Conservation (phyloP, 2,113 vertebrate species). For the Urocitellus parryii region DNA sequence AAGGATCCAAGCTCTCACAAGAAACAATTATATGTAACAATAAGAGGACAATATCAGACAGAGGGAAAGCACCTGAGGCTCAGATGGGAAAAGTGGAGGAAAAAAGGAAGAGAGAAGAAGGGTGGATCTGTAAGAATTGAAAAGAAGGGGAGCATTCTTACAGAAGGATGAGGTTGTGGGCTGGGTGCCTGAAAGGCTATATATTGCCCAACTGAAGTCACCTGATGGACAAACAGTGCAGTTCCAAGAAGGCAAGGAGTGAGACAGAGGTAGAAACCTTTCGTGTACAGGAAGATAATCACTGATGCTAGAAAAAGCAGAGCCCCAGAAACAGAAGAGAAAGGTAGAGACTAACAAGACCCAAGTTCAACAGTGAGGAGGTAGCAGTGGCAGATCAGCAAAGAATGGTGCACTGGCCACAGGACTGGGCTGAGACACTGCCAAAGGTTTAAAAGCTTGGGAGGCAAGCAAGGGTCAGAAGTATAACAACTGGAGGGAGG, state of each 20-base stretch:
- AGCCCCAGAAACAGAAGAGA: background rate
- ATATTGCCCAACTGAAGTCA: rapidly evolving
- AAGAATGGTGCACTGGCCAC: background rate
- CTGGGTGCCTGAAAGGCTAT: background rate
- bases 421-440: background rate
- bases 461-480: background rate
- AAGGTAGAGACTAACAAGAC: background rate
- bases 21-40: background rate
- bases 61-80: background rate
- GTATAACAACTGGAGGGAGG: background rate
- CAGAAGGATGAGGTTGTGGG: background rate
- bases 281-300: background rate
- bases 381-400: background rate
- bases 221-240: background rate
- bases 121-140: background rate
- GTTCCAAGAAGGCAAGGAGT: background rate
- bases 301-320: background rate
- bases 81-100: background rate
- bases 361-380: background rate
- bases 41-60: background rate
- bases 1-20: background rate
- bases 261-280: background rate
- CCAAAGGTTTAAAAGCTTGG: background rate
- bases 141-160: background rate
- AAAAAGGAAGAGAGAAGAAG: background rate